A percentile compares a stretch with the other conserved stretches of the same genome.
Conservation (phyloP, 2,113 vertebrate genomes). For the Mirounga angustirostris region DNA sequence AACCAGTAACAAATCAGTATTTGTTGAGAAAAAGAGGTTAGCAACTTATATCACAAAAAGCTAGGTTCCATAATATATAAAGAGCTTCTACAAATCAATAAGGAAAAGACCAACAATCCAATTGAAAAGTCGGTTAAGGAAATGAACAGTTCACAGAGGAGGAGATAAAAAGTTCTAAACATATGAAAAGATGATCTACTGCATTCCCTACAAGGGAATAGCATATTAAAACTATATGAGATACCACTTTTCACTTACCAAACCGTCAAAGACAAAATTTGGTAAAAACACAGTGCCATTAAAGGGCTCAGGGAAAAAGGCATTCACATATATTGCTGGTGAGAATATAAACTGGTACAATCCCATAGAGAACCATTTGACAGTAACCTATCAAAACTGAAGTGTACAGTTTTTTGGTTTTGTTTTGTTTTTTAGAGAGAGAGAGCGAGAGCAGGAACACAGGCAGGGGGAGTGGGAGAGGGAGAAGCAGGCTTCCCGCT, state of each 20-base stretch:
- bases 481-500: too few species aligned
- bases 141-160: background rate
- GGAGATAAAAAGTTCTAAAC: background rate
- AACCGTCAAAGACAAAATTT: background rate
- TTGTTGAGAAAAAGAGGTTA: background rate
- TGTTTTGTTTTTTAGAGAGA: too few species aligned
- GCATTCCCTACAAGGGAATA: background rate
- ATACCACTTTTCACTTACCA: background rate
- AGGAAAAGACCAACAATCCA: conserved; percentile 2
- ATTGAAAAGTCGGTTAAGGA: conserved; percentile 16
- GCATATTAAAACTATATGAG: background rate
- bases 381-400: conserved; percentile 23
- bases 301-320: background rate
- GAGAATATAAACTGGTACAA: background rate
- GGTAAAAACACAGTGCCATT: background rate
- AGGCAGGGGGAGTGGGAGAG: too few species aligned
- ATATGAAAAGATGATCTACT: background rate
- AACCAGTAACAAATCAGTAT: conserved; percentile 2
- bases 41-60: background rate
- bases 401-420: background rate
- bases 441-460: too few species aligned
- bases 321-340: background rate
- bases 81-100: conserved; percentile 28
- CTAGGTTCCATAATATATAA: conserved; percentile 20
- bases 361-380: background rate